phyloP scores from a whole-genome alignment of 2,888 invertebrate species.

The Antitype chi region DNA sequence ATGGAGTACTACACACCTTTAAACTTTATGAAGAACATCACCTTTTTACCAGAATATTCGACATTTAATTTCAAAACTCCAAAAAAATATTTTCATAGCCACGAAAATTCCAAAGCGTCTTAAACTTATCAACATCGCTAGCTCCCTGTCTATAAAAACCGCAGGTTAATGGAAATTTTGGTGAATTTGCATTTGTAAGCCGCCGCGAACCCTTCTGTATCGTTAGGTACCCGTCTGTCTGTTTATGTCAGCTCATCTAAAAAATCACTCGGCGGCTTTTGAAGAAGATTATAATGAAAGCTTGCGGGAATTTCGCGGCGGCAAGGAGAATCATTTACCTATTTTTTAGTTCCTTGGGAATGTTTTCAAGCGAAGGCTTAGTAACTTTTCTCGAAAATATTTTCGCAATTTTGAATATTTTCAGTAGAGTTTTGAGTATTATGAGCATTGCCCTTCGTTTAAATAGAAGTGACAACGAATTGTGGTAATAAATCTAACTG shows the following conservation, averaged over 20 bases:
- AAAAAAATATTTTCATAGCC: background rate
- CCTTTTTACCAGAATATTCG: background rate
- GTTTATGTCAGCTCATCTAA: conserved; percentile 29
- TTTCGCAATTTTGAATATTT: background rate
- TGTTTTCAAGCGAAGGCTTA: background rate
- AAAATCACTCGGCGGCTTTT: conserved; percentile 26
- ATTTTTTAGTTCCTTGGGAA: conserved; percentile 10
- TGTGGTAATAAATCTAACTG: too few relatives aligned
- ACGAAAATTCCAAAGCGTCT: background rate
- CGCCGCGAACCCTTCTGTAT: conserved; percentile 26
- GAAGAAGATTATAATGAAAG: conserved; percentile 13
- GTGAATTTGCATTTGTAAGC: conserved; percentile 38
- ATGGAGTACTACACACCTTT: too few relatives aligned
- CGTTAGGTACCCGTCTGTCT: conserved; percentile 7
- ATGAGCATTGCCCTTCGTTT: background rate
- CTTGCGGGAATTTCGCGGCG: background rate
- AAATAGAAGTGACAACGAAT: too few relatives aligned
- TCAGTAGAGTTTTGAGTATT: background rate
- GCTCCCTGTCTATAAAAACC: conserved; percentile 6
- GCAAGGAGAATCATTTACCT: background rate
- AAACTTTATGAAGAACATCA: too few relatives aligned
- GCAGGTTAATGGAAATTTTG: conserved; percentile 20
- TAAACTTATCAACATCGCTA: conserved; percentile 1
- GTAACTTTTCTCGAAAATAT: background rate
- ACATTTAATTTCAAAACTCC: background rate